Evolutionary conservation across 2,888 invertebrate genomes (phyloP), one percentile per base, ranked within the genome.

Genomic region (Tetramorium bicarinatum): DNA sequence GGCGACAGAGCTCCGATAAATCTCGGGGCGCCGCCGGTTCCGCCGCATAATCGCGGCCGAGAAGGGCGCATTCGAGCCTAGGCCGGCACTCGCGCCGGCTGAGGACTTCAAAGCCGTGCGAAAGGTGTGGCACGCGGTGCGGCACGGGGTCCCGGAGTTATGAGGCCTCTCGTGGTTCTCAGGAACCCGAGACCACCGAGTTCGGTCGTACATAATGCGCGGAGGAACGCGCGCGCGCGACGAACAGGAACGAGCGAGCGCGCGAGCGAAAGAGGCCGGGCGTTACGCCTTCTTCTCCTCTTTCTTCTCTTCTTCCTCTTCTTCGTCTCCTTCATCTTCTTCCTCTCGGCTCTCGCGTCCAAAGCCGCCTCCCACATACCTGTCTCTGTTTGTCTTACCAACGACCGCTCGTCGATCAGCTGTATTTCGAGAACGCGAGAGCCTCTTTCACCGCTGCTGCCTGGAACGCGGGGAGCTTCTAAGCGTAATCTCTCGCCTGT

Each of bases 141-240:
- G 67, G 85, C 82, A 85, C 83, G 82, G 75, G 76, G 82, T 83
- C 85, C 71, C 79, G 81, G 84, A 86, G 86, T 89, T 87, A 89
- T 82, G 86, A 87, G 88, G 76, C 25, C 66, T 47, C 76, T 87
- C 85, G 84, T 74, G 84, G 89, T 92, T 92, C 93, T 93, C 92
- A 91, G 91, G 93, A 93, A 92, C 91, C 91, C 91, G 92, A 93
- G 93, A 93, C 93, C 92, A 85, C 86, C 84, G 86, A 87, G 88
- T 87, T 87, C 83, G 88, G 79, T 77, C 85, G 87, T 91, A 89
- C 83, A 91, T 79, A 79, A 89, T 88, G 89, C 87, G 59, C 80
- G 82, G 62, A 89, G 74, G 62, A 80, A 84, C 85, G 85, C 80
- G 85, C 82, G 85, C 82, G 83, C 86, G 88, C 85, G 82, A 85